A percentile compares a stretch with the other conserved stretches of the same genome.
Evolutionary conservation across 1,140 invertebrate species (phyloP).

Genomic region (Olivierus martensii): DNA sequence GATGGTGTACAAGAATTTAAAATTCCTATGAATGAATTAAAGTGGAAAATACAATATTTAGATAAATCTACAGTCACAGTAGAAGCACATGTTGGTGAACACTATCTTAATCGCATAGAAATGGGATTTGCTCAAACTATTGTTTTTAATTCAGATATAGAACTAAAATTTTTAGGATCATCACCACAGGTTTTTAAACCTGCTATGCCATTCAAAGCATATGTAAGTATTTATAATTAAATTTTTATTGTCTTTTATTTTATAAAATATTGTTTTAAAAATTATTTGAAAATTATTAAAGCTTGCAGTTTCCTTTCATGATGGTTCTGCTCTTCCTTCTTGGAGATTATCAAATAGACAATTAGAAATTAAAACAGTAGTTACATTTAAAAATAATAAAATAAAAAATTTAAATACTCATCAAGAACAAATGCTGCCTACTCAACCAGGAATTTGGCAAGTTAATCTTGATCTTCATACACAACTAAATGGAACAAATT

Average conservation of each 20-base stretch:
- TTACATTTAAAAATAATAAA: conserved; percentile 37
- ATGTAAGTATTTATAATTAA: conserved; percentile 41
- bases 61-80: conserved; percentile 75
- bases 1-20: conserved; percentile 70
- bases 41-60: conserved; percentile 45
- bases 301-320: conserved; percentile 58
- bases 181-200: conserved; percentile 88
- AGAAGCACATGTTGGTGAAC: conserved; percentile 73
- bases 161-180: conserved; percentile 70
- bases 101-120: conserved; percentile 63
- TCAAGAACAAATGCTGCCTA: conserved; percentile 37
- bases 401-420: conserved; percentile 35
- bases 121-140: conserved; percentile 66
- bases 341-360: conserved; percentile 41
- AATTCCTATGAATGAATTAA: conserved; percentile 65
- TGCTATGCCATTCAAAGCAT: conserved; percentile 64
- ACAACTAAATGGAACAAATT: conserved; percentile 7
- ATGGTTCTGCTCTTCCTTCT: conserved; percentile 49
- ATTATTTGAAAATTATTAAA: conserved; percentile 24
- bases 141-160: conserved; percentile 70
- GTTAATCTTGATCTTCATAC: conserved; percentile 53
- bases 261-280: neutral
- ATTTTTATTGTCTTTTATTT: neutral
- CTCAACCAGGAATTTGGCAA: conserved; percentile 52
- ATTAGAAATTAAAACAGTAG: conserved; percentile 27